Evolutionary conservation across 2,888 invertebrate species (phyloP).

Genomic region (Tortricodes alternella): DNA sequence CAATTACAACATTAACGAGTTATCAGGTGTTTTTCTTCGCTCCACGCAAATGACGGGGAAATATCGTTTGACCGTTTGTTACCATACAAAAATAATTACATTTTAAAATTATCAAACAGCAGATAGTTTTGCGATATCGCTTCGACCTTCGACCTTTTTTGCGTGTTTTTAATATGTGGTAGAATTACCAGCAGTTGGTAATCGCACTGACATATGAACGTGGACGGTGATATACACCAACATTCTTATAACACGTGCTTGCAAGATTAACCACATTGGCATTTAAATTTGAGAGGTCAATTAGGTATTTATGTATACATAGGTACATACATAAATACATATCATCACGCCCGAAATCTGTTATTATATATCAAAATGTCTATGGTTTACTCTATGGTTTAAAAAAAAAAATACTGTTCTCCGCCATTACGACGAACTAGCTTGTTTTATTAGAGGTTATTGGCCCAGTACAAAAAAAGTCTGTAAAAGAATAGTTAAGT

Average conservation of each 20-base stretch:
- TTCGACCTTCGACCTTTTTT: slow-evolving; percentile 55
- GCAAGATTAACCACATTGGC: too few relatives aligned
- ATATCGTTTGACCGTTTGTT: slow-evolving; percentile 24
- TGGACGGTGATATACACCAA: slow-evolving; percentile 3
- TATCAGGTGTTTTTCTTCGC: slow-evolving; percentile 16
- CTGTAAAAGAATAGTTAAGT: too few relatives aligned
- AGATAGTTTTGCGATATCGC: slow-evolving; percentile 55
- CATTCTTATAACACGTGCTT: slow-evolving; percentile 15
- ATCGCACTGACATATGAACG: slow-evolving; percentile 14
- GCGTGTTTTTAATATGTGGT: slow-evolving; percentile 65
- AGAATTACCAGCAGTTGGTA: slow-evolving; percentile 6
- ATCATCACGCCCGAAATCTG: neutral
- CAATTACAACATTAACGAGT: slow-evolving; percentile 7
- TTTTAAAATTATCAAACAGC: slow-evolving; percentile 49
- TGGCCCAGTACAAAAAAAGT: too few relatives aligned
- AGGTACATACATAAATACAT: too few relatives aligned
- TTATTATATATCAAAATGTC: neutral
- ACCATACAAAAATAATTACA: slow-evolving; percentile 54
- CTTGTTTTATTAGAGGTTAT: too few relatives aligned
- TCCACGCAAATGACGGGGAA: slow-evolving; percentile 12
- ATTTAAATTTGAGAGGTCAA: too few relatives aligned
- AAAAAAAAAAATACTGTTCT: too few relatives aligned
- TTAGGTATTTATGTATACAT: too few relatives aligned
- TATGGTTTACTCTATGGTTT: too few relatives aligned
- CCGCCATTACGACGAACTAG: too few relatives aligned